A percentile compares a stretch with the other conserved stretches of the same genome.
Conservation (phyloP, 2,113 vertebrate species). For the Probosciger aterrimus region DNA sequence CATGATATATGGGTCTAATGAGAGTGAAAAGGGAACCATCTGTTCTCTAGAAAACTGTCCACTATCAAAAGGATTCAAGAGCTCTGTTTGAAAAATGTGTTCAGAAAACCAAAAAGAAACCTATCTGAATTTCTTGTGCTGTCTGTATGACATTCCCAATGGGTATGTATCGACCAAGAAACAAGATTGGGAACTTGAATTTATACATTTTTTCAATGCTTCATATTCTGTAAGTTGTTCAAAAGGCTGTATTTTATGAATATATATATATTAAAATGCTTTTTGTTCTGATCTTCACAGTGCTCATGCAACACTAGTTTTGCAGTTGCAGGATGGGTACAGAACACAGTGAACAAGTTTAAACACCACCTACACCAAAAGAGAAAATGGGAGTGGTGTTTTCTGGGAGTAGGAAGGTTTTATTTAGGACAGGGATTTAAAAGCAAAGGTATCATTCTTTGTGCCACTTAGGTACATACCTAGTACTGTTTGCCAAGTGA, state of each 20-base stretch:
- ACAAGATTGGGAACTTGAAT: background rate
- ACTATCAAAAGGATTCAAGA: background rate
- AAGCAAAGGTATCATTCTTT: background rate
- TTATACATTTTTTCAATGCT: background rate
- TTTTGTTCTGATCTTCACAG: background rate
- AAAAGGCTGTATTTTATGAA: background rate
- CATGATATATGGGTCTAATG: background rate
- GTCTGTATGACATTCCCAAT: background rate
- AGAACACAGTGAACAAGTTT: background rate
- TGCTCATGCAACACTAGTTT: background rate
- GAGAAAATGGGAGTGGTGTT: background rate
- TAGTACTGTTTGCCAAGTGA: background rate
- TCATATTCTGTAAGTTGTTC: background rate
- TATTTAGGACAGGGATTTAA: background rate
- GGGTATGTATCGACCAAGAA: background rate
- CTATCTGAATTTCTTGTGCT: background rate
- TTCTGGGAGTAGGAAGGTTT: background rate
- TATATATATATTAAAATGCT: rapidly evolving
- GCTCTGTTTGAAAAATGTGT: background rate
- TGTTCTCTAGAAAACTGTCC: background rate
- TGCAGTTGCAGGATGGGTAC: background rate
- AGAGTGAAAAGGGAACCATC: background rate
- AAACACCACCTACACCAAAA: background rate
- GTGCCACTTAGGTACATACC: background rate
- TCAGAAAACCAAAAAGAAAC: background rate